Percentiles rank a stretch among this genome's conserved stretches.
phyloP scores from a whole-genome alignment of 1,140 invertebrate genomes.

The Adoxophyes honmai region DNA sequence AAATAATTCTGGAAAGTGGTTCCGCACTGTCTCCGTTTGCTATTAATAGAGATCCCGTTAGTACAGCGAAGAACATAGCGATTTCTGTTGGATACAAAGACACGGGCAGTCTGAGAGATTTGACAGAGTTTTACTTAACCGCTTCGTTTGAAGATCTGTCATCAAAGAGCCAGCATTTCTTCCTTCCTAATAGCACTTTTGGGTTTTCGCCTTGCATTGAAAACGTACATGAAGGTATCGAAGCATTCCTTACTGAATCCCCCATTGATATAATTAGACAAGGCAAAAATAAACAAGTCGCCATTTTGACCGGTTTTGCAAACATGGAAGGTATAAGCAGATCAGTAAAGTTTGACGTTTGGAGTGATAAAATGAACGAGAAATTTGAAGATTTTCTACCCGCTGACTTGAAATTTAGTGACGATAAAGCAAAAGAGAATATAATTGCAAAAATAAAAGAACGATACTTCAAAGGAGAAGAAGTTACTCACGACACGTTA shows the following conservation, averaged over 20 bases:
- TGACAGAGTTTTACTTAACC: constrained; percentile 61
- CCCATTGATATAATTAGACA: constrained; percentile 48
- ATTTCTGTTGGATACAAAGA: constrained; percentile 52
- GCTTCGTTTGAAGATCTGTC: constrained; percentile 33
- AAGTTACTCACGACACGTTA: constrained; percentile 37
- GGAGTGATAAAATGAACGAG: constrained; percentile 60
- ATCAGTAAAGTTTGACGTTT: constrained; percentile 50
- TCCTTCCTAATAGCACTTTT: constrained; percentile 62
- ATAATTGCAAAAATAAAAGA: constrained; percentile 43
- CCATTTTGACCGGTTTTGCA: constrained; percentile 56
- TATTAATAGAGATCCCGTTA: constrained; percentile 57
- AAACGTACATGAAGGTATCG: constrained; percentile 41
- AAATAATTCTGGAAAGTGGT: constrained; percentile 65
- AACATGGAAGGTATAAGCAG: constrained; percentile 68
- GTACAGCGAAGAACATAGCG: constrained; percentile 57
- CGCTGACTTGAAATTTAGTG: constrained; percentile 50
- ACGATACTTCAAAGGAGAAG: constrained; percentile 54
- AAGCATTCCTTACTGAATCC: constrained; percentile 56
- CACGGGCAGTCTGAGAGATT: constrained; percentile 45
- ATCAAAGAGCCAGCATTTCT: constrained; percentile 54
- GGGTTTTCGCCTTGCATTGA: constrained; percentile 65
- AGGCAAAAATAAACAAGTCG: constrained; percentile 38
- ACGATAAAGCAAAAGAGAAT: constrained; percentile 36
- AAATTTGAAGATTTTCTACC: constrained; percentile 56
- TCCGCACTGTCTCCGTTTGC: constrained; percentile 57